A percentile compares a stretch with the other conserved stretches of the same genome.
phyloP scores from a whole-genome alignment of 2,797 vertebrate genomes.

The Sylvia borin region DNA sequence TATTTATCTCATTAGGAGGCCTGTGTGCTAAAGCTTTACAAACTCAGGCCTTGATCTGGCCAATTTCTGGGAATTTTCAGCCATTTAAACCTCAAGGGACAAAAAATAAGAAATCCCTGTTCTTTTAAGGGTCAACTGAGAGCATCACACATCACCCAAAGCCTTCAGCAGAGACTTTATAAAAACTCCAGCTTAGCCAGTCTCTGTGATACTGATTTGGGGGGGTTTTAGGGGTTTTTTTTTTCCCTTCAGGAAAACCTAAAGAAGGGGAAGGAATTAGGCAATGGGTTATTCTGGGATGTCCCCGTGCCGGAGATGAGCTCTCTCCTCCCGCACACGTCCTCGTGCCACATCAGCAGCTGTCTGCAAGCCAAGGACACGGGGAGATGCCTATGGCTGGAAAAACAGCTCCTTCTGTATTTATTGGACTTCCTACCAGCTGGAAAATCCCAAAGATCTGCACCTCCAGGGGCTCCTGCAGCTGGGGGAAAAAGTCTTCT shows the following conservation, averaged over 20 bases:
- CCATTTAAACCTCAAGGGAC: not conserved
- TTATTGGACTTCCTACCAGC: not conserved
- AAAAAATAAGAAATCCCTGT: not conserved
- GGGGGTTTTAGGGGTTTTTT: fast-evolving
- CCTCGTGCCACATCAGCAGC: constrained; percentile 51
- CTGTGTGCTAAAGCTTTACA: not conserved
- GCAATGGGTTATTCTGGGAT: not conserved
- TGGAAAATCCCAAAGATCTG: constrained; percentile 3
- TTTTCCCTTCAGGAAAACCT: not conserved
- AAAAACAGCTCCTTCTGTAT: constrained; percentile 34
- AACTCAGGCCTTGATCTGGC: not conserved
- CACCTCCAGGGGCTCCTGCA: not conserved
- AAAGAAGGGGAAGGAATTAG: not conserved
- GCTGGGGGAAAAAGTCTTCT: not conserved
- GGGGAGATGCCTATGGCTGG: constrained; percentile 36
- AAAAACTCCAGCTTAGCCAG: not conserved
- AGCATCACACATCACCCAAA: fast-evolving
- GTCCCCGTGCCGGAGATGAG: not conserved
- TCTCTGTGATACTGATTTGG: not conserved
- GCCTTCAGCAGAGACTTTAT: not conserved
- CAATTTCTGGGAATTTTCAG: not conserved
- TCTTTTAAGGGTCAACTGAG: not conserved
- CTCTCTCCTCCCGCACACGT: not conserved
- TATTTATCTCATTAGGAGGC: not conserved
- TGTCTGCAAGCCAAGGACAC: not conserved